Percentiles rank a stretch among this genome's conserved stretches.
Evolutionary conservation across 2,797 vertebrate genomes (phyloP).

Genomic region (Balearica regulorum): DNA sequence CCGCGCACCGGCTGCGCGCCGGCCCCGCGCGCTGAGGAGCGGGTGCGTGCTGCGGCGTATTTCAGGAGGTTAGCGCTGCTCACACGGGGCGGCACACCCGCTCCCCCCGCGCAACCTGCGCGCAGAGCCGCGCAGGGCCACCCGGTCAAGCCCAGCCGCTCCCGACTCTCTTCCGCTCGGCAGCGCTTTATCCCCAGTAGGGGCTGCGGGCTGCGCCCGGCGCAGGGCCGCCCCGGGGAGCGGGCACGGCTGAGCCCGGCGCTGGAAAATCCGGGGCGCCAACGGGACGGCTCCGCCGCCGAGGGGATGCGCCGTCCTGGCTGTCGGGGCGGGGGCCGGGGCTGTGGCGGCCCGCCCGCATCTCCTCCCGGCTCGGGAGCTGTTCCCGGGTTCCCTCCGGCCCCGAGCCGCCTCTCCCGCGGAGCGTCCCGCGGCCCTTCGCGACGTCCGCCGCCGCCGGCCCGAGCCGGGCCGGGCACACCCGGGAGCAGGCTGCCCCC

Average conservation of each 20-base stretch:
- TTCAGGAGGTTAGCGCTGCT: fast-evolving
- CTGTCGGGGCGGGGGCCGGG: background rate
- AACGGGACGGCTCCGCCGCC: background rate
- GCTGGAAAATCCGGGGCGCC: background rate
- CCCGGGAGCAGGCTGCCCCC: background rate
- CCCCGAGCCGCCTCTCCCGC: background rate
- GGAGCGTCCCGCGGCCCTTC: background rate
- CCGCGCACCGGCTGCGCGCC: background rate
- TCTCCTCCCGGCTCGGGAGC: background rate
- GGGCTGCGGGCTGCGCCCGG: background rate
- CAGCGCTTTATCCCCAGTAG: background rate
- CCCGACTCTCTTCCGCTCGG: background rate
- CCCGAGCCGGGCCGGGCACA: too few relatives aligned
- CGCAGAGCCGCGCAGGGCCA: background rate
- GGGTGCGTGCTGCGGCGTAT: background rate
- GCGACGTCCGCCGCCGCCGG: too few relatives aligned
- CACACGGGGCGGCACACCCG: background rate
- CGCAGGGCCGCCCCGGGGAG: background rate
- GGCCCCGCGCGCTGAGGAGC: fast-evolving
- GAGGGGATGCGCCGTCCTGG: background rate
- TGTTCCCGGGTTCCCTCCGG: too few relatives aligned
- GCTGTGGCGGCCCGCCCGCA: background rate
- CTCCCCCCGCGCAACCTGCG: background rate
- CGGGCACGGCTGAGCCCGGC: background rate
- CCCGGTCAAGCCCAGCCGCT: background rate